phyloP scores from a whole-genome alignment of 2,113 vertebrate genomes.

The Dipodomys ordii region DNA sequence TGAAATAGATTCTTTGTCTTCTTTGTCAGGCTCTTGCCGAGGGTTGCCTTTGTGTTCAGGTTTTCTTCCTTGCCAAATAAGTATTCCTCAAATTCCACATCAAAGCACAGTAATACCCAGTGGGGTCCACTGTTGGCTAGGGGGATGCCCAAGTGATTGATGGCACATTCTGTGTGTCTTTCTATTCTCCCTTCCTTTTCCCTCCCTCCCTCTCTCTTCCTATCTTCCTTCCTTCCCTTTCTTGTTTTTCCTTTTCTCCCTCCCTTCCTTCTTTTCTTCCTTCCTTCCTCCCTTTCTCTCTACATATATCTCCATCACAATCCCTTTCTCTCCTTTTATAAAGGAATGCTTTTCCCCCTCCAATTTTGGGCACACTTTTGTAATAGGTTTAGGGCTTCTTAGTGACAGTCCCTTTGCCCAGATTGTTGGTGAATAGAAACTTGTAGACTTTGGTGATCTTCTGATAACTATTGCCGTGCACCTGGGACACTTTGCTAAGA shows the following conservation, averaged over 20 bases:
- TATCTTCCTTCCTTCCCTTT: too few relatives aligned
- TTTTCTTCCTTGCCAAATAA: background rate
- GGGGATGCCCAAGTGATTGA: background rate
- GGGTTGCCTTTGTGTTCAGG: background rate
- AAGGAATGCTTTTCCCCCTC: background rate
- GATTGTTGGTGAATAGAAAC: background rate
- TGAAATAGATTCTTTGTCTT: background rate
- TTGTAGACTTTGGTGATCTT: too few relatives aligned
- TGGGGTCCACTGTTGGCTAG: background rate
- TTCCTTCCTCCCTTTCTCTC: background rate
- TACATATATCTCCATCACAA: background rate
- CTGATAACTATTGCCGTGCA: background rate
- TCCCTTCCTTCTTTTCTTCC: too few relatives aligned
- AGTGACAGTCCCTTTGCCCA: background rate
- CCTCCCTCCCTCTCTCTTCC: too few relatives aligned
- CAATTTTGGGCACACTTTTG: background rate
- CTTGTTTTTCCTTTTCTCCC: too few relatives aligned
- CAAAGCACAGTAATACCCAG: background rate
- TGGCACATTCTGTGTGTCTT: too few relatives aligned
- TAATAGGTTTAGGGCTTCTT: conserved; percentile 26
- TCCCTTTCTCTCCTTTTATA: background rate
- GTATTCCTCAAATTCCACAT: background rate
- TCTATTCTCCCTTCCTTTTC: too few relatives aligned
- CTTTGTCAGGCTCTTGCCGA: background rate
- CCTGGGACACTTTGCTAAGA: background rate